Evolutionary conservation across 2,113 vertebrate species (phyloP).

Genomic region (Apeltes quadracus): DNA sequence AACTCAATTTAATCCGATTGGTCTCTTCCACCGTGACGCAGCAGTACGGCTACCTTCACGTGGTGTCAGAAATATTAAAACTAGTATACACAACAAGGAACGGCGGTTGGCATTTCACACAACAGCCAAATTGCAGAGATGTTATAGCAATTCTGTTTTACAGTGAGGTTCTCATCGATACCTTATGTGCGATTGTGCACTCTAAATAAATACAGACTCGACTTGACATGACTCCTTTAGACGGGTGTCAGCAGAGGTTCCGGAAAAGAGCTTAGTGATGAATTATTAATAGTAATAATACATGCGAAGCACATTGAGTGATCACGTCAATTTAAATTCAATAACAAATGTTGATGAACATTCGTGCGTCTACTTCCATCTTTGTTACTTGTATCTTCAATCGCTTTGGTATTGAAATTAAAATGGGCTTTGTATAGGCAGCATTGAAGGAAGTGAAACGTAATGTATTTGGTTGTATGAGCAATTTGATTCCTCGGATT

Average conservation of each 20-base stretch:
- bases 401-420: background rate
- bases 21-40: slow-evolving; percentile 74
- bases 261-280: background rate
- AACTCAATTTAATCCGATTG: slow-evolving; percentile 80
- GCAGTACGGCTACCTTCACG: slow-evolving; percentile 42
- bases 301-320: background rate
- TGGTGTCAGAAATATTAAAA: slow-evolving; percentile 29
- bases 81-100: slow-evolving; percentile 14
- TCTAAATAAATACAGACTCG: background rate
- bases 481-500: slow-evolving; percentile 9
- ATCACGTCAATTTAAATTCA: background rate
- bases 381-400: background rate
- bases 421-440: background rate
- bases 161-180: background rate
- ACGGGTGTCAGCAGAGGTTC: background rate
- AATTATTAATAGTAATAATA: background rate
- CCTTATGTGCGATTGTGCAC: background rate
- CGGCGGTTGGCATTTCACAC: background rate
- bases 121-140: background rate
- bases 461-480: background rate
- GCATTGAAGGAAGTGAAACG: background rate
- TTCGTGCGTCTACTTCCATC: too few species aligned
- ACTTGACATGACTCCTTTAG: background rate
- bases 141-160: background rate
- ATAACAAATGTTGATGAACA: background rate